These are phyloP conservation scores for Hippoglossus stenolepis DNA, from an alignment of 2,113 vertebrate genomes.

Conservation along the genomic window DNA sequence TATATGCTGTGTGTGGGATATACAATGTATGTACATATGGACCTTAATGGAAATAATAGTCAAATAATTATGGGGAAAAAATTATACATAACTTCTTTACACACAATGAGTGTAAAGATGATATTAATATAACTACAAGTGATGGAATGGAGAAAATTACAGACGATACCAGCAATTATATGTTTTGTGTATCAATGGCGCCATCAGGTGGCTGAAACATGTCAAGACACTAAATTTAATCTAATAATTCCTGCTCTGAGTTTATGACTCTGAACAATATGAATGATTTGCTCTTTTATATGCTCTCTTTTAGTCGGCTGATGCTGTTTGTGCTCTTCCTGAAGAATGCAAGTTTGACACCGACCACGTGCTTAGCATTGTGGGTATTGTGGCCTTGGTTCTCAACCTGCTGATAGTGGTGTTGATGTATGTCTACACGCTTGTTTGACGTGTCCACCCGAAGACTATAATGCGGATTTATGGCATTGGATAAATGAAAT, in stretches of 20 bases:
- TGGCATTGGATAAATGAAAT: neutral
- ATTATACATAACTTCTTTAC: no score
- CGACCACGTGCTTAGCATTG: slow-evolving; percentile 44
- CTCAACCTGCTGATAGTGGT: slow-evolving; percentile 65
- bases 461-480: neutral
- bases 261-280: neutral
- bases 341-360: slow-evolving; percentile 39
- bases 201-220: slow-evolving; percentile 48
- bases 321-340: neutral
- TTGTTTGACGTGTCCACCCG: slow-evolving; percentile 20
- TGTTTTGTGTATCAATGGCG: neutral
- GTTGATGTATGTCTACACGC: slow-evolving; percentile 55
- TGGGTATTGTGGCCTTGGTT: slow-evolving; percentile 51
- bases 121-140: neutral
- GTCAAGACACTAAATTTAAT: neutral
- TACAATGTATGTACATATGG: no score
- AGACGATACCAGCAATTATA: neutral
- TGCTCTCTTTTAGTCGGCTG: slow-evolving; percentile 22
- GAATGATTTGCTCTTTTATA: neutral
- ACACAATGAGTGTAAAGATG: neutral
- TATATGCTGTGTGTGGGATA: no score
- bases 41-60: no score
- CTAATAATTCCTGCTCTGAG: neutral
- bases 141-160: neutral
- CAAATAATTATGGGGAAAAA: no score